Base-by-base conservation (phyloP, 2,797 vertebrate species). In the Arctocebus calabarensis region DNA sequence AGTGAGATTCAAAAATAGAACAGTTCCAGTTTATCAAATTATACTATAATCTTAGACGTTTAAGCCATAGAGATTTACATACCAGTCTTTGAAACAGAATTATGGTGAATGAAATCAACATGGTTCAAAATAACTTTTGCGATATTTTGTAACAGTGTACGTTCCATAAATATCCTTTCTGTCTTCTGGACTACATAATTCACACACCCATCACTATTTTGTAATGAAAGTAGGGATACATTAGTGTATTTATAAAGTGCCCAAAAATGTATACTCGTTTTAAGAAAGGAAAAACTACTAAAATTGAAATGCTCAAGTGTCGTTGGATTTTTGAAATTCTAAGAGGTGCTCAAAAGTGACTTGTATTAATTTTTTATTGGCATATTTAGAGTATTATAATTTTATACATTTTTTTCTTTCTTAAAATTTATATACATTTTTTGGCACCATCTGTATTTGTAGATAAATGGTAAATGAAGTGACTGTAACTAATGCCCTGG, bases 1-100 rank as follows among this genome's bases (percentile, higher is more conserved):
- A 84, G 29, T 66, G 59, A 84, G 20, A 84, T 86, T 84, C 81
- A 94, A 62, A 92, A 68, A 55, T 62, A 73, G 57, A 94, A 74
- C 14, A 86, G 34, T 68, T 89, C 11, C 32, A n/a, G 34, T 7
- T 89, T 89, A 87, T 74, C 27, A 64, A 83, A 66, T 75, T 79
- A 66, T 66, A 29, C 22, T 55, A 27, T 59, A 77, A 91, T 85
- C 59, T 84, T 45, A 66, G 74, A 88, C 75, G 14, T 62, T 89
- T 75, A 71, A 91, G 57, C n/a, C n/a, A n/a, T n/a, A 61, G 27
- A 84, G 68, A 81, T 73, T 83, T 95, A 45, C 43, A 22, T 19
- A 55, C 0, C 0, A 20, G 7, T 37, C 43, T 91, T 83, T 83
- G 45, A 86, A 77, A 1, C 5, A 88, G 19, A 94, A 61, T 88